Base-by-base conservation (phyloP, 2,888 invertebrate species). In the Cyrtodaria siliqua region DNA sequence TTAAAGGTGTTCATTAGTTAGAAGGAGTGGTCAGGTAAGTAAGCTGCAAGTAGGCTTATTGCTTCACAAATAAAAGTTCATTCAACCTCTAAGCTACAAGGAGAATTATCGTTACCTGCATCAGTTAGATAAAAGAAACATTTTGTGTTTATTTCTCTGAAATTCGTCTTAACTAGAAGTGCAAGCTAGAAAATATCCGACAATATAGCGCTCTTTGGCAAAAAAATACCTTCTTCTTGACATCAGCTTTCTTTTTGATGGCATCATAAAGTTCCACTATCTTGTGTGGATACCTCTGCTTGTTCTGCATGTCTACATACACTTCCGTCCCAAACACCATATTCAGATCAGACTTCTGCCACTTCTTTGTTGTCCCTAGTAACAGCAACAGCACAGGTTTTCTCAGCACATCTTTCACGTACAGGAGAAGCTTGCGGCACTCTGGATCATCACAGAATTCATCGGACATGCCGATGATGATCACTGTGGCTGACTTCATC, bases 381-480 rank as follows among this genome's bases (percentile, higher is more conserved):
- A 89, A 83, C 23, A 89, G 63, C 23, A 92, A 70, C 8, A 90
- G 67, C 16, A 89, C 73, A 0, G 89, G 88, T 64, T 89, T 89
- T 56, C 86, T 78, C 9, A 91, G 84, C 6, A 85, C 89, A 26
- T 91, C 87, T 40, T 85, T 87, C 9, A 85, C 83, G 73, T 87
- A 90, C 63, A 85, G 62, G 55, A 91, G 76, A 59, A 91, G 78
- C 53, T 87, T 83, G 40, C 82, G 80, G 66, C 90, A 89, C 23
- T 84, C 79, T 1, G 83, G 60, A 27, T 86, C 85, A 14, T 64
- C 79, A 42, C 89, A 87, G 76, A 90, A 91, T 60, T 91, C 90
- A 72, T 91, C 87, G 0, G 92, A 92, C 52, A 91, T 84, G 14
- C 90, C 89, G 24, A 91, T 79, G 16, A 91, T 55, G 12, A 90